Evolutionary conservation across 2,888 invertebrate genomes (phyloP), one percentile per base, ranked within the genome.

Genomic region (Nowickia ferox): DNA sequence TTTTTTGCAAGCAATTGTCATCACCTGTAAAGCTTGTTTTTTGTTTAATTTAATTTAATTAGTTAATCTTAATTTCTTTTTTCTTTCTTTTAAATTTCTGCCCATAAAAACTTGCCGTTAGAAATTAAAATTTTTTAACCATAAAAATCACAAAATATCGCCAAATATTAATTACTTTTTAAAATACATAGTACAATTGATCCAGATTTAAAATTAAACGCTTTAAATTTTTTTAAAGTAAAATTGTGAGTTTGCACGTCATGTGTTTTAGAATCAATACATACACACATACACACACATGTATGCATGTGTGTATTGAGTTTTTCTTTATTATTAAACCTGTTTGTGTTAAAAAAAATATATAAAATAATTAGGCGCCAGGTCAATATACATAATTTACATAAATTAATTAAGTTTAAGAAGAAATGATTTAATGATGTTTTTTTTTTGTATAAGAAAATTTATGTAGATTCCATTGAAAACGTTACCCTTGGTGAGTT

Each of bases 291-390:
- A n/a, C n/a, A n/a, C n/a, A n/a, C n/a, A n/a, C n/a, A n/a, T n/a
- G n/a, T n/a, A n/a, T n/a, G n/a, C n/a, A n/a, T n/a, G n/a, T 22
- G 2, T 22, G 22, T 22, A 22, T 22, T 30, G 30, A 30, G 30
- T 30, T 30, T 30, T 30, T 30, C 30, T 6, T 30, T 30, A 30
- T 30, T 30, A 55, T n/a, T 59, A 17, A 42, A 61, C 61, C 40
- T 10, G 61, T 38, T 59, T 3, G 15, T 9, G 8, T 17, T 61
- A 11, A 42, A 42, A 61, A 42, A 30, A 61, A 40, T 61, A 9
- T 68, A 1, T 38, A n/a, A 5, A 66, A 48, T 38, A 38, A 42
- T 51, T 59, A 61, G 66, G 81, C 81, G 81, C 66, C 74, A 61
- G 9, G 30, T 30, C 38, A n/a, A 38, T 68, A 61, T 22, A 22